phyloP scores from a whole-genome alignment of 2,797 vertebrate genomes.

The Catamblyrhynchus diadema region DNA sequence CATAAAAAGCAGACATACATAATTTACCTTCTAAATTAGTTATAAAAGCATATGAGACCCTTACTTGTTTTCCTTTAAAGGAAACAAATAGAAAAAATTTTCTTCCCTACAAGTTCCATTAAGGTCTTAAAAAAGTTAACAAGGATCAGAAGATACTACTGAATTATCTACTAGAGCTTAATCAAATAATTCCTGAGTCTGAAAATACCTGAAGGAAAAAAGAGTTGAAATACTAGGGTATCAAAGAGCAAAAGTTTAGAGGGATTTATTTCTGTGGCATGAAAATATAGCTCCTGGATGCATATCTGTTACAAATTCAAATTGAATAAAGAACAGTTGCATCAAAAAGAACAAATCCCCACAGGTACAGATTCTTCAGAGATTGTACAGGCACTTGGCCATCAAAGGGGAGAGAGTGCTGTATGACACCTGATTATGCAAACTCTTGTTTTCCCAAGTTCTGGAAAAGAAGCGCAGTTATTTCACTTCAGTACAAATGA shows the following conservation, averaged over 20 bases:
- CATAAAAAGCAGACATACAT: not conserved
- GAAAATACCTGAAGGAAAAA: not conserved
- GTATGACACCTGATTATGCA: not conserved
- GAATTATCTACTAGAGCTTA: not conserved
- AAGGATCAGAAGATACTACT: not conserved
- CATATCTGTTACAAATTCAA: not conserved
- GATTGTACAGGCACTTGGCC: not conserved
- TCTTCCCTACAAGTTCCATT: not conserved
- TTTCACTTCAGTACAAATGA: not conserved
- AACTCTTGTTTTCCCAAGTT: not conserved
- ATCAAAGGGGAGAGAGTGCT: not conserved
- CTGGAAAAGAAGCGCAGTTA: not conserved
- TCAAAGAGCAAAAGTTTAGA: not conserved
- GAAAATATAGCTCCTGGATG: not conserved
- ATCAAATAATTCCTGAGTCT: not conserved
- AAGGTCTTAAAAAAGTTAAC: not conserved
- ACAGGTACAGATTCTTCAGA: not conserved
- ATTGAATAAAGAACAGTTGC: not conserved
- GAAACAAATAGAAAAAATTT: not conserved
- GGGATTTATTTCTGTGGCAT: accelerated
- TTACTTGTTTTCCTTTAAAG: not conserved
- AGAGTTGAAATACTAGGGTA: not conserved
- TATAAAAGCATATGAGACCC: not conserved
- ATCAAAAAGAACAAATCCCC: not conserved
- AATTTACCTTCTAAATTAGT: not conserved